Evolutionary conservation across 2,797 vertebrate genomes (phyloP), one percentile per base, ranked within the genome.

Genomic region (Tokudaia muenninki): DNA sequence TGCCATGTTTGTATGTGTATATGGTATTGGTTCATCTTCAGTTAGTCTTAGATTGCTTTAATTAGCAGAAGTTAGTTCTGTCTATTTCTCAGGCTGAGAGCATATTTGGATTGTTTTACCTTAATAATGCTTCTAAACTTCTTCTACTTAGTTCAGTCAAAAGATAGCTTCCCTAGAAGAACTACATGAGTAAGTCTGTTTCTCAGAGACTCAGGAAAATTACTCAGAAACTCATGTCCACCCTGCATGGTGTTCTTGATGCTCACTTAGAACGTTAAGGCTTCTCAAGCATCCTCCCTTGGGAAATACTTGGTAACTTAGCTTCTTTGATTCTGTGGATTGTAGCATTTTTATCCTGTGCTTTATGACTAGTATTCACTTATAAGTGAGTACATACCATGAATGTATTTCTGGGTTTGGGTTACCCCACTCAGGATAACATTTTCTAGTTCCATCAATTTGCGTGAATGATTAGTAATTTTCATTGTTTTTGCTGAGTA

Each of bases 221-320:
- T 77, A n/a, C 34, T 50, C 1, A 55, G 37, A 3, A n/a, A 16
- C 2, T 37, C 9, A 2, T 21, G 1, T 52, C 2, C 22, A 75
- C n/a, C 34, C 26, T 24, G 61, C 7, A 2, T 2, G 0, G 1
- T 52, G 44, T 84, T 31, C 6, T 21, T 14, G 37, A 26, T 52
- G 1, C 17, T 1, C 4, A 50, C 34, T 72, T 26, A 84, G 63
- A 16, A 2, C 13, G 26, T 29, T 29, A n/a, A 70, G 6, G 1
- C 5, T 67, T 11, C 6, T 87, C 1, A 70, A 34, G 67, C 34
- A 70, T 19, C 34, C 16, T n/a, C 67, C 67, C 34, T n/a, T 70
- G 34, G 67, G 16, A 16, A 16, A n/a, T n/a, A 19, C 34, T n/a
- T 70, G 31, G 34, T 67, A 67, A 67, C 6, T 19, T 70, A 19